These are phyloP conservation scores for Charanyca ferruginea DNA, from an alignment of 2,888 invertebrate genomes.

Conservation along the genomic window DNA sequence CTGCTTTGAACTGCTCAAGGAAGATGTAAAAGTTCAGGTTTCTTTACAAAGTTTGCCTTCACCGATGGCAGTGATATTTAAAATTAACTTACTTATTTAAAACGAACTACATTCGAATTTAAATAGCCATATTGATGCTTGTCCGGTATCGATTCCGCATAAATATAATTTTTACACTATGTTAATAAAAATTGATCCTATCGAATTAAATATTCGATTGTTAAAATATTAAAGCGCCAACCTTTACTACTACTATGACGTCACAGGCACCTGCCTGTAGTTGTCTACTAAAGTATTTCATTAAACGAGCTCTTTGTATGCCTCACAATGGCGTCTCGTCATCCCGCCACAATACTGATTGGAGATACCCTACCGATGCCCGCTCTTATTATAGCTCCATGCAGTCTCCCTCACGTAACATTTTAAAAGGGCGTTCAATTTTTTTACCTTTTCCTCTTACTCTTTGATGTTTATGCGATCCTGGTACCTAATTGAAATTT, in stretches of 20 bases:
- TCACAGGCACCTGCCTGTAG: constrained; percentile 35
- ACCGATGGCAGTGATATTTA: too few relatives aligned
- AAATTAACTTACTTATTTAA: too few relatives aligned
- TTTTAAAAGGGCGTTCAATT: constrained; percentile 22
- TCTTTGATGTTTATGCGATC: constrained; percentile 12
- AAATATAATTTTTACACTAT: neutral
- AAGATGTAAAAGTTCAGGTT: too few relatives aligned
- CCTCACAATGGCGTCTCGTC: constrained; percentile 46
- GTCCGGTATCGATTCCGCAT: too few relatives aligned
- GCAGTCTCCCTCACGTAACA: constrained; percentile 13
- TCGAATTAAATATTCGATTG: neutral
- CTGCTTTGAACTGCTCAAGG: too few relatives aligned
- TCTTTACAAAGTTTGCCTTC: too few relatives aligned
- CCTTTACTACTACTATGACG: constrained; percentile 13
- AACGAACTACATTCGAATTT: too few relatives aligned
- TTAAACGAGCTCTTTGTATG: constrained; percentile 54
- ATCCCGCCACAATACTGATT: constrained; percentile 54
- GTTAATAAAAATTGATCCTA: neutral
- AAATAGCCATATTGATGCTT: too few relatives aligned
- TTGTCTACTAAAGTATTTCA: constrained; percentile 60
- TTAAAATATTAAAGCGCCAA: constrained; percentile 21
- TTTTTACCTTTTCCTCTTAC: constrained; percentile 14
- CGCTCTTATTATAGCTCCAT: constrained; percentile 40
- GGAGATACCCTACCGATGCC: constrained; percentile 44
- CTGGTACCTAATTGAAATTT: constrained; percentile 32